phyloP scores from a whole-genome alignment of 2,797 vertebrate species.

The Pelobates cultripes region DNA sequence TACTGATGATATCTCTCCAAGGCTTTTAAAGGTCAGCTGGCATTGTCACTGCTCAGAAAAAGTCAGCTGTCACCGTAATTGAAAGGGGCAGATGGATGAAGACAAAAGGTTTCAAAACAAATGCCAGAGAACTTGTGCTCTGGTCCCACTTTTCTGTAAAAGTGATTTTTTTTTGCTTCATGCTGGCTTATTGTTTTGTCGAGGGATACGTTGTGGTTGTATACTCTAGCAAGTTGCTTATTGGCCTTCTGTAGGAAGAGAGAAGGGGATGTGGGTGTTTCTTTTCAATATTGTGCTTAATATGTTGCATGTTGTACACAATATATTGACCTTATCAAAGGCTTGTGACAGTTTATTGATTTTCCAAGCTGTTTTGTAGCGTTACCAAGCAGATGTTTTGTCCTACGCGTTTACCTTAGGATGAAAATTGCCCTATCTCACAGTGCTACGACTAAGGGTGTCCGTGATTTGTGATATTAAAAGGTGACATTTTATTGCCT shows the following conservation, averaged over 20 bases:
- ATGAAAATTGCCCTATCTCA: no score
- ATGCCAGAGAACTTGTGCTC: slow-evolving; percentile 32
- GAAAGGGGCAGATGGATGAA: slow-evolving; percentile 42
- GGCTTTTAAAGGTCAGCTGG: slow-evolving; percentile 58
- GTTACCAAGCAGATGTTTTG: background rate
- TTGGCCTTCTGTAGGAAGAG: background rate
- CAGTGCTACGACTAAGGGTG: no score
- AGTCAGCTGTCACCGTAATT: slow-evolving; percentile 49
- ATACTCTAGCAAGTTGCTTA: background rate
- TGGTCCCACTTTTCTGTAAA: slow-evolving; percentile 7
- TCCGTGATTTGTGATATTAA: no score
- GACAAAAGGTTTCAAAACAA: slow-evolving; percentile 54
- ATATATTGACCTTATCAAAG: background rate
- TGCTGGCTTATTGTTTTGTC: background rate
- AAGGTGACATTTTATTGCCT: no score
- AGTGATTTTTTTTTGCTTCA: slow-evolving; percentile 8
- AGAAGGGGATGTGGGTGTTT: background rate
- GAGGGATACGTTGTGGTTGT: slow-evolving; percentile 14
- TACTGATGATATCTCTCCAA: slow-evolving; percentile 55
- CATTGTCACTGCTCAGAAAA: slow-evolving; percentile 44
- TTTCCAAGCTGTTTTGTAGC: background rate
- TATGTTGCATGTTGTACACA: background rate
- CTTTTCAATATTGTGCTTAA: background rate
- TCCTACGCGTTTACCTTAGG: background rate
- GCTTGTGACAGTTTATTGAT: background rate